These are phyloP conservation scores for Stichopus horrens DNA, from an alignment of 53 echinoderm and acorn worm species.

Conservation along the genomic window DNA sequence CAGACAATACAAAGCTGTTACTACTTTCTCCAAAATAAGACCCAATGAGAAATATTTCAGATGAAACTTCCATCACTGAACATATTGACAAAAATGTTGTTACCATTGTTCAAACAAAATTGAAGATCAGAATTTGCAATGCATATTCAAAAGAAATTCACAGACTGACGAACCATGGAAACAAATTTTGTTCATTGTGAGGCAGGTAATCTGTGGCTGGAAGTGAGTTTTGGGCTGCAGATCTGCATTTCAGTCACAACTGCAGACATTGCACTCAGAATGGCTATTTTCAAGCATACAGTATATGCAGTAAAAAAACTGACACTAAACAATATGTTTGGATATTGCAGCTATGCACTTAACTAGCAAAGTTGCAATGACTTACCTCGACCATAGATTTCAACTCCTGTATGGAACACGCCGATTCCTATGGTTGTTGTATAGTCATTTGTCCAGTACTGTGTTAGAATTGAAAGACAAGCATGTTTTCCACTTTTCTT, in stretches of 20 bases:
- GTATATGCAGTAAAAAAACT: neutral
- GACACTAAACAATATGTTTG: neutral
- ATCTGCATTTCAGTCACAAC: neutral
- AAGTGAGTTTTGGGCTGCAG: too few species aligned
- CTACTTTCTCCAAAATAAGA: too few species aligned
- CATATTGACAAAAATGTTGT: too few species aligned
- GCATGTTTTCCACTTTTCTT: neutral
- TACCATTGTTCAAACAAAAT: too few species aligned
- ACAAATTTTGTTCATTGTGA: too few species aligned
- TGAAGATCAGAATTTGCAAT: too few species aligned
- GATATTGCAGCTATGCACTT: neutral
- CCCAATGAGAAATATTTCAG: too few species aligned
- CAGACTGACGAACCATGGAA: too few species aligned
- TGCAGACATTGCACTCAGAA: neutral
- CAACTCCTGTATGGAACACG: conserved; percentile 97
- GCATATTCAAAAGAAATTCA: too few species aligned
- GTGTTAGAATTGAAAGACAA: conserved; percentile 44
- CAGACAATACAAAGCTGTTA: too few species aligned
- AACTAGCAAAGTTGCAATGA: neutral
- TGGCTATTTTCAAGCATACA: neutral
- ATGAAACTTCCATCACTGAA: too few species aligned
- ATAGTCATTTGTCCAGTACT: conserved; percentile 99
- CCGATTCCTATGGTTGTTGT: conserved; percentile 94
- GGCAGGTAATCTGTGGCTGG: too few species aligned
- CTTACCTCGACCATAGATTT: conserved; percentile 90